phyloP scores from a whole-genome alignment of 2,888 invertebrate species.

The Rhagium mordax region DNA sequence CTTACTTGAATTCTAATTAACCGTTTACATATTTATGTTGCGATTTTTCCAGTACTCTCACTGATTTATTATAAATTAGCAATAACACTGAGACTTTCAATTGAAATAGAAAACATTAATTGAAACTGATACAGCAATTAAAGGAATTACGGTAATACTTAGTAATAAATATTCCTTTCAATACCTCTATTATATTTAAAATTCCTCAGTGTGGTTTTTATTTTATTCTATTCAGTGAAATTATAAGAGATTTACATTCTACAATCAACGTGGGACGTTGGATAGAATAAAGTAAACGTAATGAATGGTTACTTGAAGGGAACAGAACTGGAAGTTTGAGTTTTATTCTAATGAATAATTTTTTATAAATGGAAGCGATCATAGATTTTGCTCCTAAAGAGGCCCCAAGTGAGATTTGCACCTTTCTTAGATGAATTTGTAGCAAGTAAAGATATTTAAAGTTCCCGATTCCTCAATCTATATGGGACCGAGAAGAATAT shows the following conservation, averaged over 20 bases:
- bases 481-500: too few species aligned
- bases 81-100: constrained; percentile 15
- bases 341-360: neutral
- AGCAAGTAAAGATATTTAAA: too few species aligned
- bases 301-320: neutral
- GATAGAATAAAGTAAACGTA: neutral
- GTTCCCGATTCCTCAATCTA: too few species aligned
- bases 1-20: constrained; percentile 35
- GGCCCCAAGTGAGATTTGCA: too few species aligned
- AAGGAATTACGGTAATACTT: neutral
- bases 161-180: constrained; percentile 13
- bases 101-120: constrained; percentile 16
- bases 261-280: neutral
- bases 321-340: too few species aligned
- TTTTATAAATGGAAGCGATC: neutral
- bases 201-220: neutral
- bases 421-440: too few species aligned
- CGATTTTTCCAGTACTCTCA: constrained; percentile 9
- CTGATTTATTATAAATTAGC: constrained; percentile 30
- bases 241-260: neutral
- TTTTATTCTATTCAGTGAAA: constrained; percentile 14
- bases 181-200: constrained; percentile 1
- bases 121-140: constrained; percentile 16
- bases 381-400: too few species aligned
- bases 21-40: constrained; percentile 28